Evolutionary conservation across 2,113 vertebrate genomes (phyloP), one percentile per base, ranked within the genome.

Genomic region (Rattus rattus): DNA sequence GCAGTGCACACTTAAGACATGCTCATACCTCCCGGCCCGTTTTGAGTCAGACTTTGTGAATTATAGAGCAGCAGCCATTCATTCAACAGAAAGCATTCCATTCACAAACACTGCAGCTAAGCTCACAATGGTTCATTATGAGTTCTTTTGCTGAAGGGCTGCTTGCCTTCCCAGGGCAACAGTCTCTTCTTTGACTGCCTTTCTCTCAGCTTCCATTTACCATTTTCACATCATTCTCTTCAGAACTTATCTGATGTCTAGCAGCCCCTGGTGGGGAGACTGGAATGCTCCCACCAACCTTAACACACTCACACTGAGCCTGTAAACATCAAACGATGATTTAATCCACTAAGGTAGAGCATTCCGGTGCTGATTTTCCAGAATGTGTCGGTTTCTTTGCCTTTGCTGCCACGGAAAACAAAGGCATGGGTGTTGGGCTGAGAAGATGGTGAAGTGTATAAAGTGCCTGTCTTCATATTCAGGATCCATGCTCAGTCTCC

Each of bases 11-110:
- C 92, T 89, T 92, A 80, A 80, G 30, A 77, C 39, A 9, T 17
- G n/a, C n/a, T 76, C 81, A 14, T 65, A 56, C 76, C 94, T 88
- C 59, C 69, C 16, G 36, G 88, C n/a, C 36, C 43, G 4, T 91
- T 97, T 92, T 96, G 97, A 98, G 93, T 97, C 97, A 97, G 92
- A 92, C 61, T 92, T 80, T 75, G 69, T 93, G 79, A 89, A 52
- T 92, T 75, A 95, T 80, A 73, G 90, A 89, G 43, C 75, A 80
- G 43, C 28, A 70, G 70, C 92, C 94, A 87, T 96, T 97, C 91
- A 97, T 95, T 69, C 83, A 77, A 33, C 79, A 96, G 95, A 96
- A 96, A 95, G 92, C 89, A 77, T 94, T 93, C 86, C 97, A 97
- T 97, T 97, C 96, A 96, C 96, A 97, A 94, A 94, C 9, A n/a